A percentile compares a stretch with the other conserved stretches of the same genome.
phyloP scores from a whole-genome alignment of 2,113 vertebrate genomes.

The Semnornis frantzii region DNA sequence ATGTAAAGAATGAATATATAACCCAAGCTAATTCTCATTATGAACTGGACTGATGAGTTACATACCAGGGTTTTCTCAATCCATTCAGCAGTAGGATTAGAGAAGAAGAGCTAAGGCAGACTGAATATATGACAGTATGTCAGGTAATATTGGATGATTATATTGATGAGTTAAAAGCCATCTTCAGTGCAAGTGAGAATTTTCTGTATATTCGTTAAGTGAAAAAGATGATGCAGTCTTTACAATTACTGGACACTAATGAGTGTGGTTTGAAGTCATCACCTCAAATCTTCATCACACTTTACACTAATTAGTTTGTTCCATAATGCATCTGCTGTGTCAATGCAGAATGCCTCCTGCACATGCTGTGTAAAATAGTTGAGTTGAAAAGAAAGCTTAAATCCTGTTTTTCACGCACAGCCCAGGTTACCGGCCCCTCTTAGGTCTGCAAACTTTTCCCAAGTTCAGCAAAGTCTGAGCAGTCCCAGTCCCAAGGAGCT shows the following conservation, averaged over 20 bases:
- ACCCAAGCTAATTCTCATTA: background rate
- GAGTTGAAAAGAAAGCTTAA: background rate
- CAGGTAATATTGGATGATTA: background rate
- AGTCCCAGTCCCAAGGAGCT: background rate
- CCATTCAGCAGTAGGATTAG: background rate
- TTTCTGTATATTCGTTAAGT: background rate
- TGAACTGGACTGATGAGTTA: background rate
- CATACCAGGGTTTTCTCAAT: background rate
- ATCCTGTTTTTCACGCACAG: background rate
- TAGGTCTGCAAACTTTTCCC: background rate
- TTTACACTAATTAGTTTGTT: background rate
- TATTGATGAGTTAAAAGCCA: background rate
- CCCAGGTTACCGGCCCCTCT: background rate
- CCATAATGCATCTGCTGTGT: background rate
- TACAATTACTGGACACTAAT: background rate
- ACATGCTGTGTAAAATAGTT: fast-evolving
- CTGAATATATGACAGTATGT: background rate
- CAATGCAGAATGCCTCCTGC: fast-evolving
- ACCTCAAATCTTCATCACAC: background rate
- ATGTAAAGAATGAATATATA: background rate
- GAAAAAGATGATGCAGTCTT: background rate
- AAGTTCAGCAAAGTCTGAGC: background rate
- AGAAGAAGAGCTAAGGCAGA: background rate
- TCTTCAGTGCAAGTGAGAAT: background rate
- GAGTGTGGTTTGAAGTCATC: background rate